Evolutionary conservation across 2,797 vertebrate genomes (phyloP).

Genomic region (Onychomys torridus): DNA sequence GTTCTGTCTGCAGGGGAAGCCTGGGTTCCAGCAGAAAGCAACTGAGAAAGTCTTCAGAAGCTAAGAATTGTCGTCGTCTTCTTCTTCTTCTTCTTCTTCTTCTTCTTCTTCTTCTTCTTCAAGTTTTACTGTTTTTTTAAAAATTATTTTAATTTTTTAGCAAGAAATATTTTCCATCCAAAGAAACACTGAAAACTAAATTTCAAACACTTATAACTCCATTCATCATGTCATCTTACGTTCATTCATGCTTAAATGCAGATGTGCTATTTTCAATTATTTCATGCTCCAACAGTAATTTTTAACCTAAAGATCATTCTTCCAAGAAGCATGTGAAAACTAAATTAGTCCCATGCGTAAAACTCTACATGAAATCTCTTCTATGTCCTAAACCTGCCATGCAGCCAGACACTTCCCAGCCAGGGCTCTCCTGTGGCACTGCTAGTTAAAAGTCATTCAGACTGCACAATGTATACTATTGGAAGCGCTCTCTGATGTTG

Average conservation of each 20-base stretch:
- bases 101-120: background rate
- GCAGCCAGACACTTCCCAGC: background rate
- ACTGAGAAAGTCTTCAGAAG: background rate
- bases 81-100: background rate
- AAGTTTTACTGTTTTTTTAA: background rate
- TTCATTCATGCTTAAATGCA: background rate
- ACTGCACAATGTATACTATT: background rate
- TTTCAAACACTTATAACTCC: background rate
- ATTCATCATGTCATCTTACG: background rate
- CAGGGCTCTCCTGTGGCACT: background rate
- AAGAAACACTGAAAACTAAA: background rate
- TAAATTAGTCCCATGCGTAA: slow-evolving; percentile 36
- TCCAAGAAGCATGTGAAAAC: slow-evolving; percentile 56
- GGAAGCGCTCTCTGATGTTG: background rate
- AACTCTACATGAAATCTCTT: slow-evolving; percentile 39
- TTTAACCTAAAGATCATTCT: slow-evolving; percentile 23
- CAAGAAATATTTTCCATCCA: background rate
- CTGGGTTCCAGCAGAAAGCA: background rate
- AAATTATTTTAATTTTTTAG: background rate
- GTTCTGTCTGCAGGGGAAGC: background rate
- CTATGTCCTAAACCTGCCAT: background rate
- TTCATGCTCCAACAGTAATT: background rate
- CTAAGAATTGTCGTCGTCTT: background rate
- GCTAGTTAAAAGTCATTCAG: background rate
- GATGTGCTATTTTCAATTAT: background rate